Evolutionary conservation across 2,797 vertebrate species (phyloP), one percentile per base, ranked within the genome.

Genomic region (Nyctalus aviator): DNA sequence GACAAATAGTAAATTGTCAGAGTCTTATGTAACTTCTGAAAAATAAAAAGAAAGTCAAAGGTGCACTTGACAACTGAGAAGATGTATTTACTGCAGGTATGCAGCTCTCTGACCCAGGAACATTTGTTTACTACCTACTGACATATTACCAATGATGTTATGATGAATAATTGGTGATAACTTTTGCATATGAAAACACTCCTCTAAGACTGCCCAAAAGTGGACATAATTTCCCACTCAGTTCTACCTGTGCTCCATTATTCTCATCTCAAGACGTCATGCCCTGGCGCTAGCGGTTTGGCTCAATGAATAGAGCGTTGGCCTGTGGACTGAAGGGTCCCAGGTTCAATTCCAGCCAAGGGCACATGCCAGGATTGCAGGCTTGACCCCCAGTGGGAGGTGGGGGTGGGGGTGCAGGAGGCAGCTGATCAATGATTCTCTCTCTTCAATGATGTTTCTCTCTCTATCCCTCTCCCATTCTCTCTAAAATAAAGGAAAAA

Each of bases 31-130:
- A 69, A 88, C 25, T 87, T 62, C 30, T 73, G 30, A 37, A 93
- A 94, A 92, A 73, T 25, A 72, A 91, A 72, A 41, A 21, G 8
- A 69, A 75, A 68, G 37, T 76, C 35, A 41, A 83, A 81, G 17
- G 53, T 25, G 9, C 21, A 44, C 4, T 37, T 77, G 32, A 59
- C 32, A 44, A 53, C 32, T 41, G 5, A 68, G 37, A 90, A 90
- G 72, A 71, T 46, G 6, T n/a, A 64, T 25, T 25, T 30, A 68
- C 1, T 18, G 23, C n/a, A 75, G 35, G 8, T 10, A 20, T 13
- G 2, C 5, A 68, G 53, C 2, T 53, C 9, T 90, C 13, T 84
- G 59, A 25, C 23, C 17, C 18, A 72, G n/a, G 44, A 23, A 73
- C 10, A 66, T 32, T 53, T 44, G 25, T n/a, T 53, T 15, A 93